phyloP scores from a whole-genome alignment of 2,888 invertebrate genomes.

The Laothoe populi region DNA sequence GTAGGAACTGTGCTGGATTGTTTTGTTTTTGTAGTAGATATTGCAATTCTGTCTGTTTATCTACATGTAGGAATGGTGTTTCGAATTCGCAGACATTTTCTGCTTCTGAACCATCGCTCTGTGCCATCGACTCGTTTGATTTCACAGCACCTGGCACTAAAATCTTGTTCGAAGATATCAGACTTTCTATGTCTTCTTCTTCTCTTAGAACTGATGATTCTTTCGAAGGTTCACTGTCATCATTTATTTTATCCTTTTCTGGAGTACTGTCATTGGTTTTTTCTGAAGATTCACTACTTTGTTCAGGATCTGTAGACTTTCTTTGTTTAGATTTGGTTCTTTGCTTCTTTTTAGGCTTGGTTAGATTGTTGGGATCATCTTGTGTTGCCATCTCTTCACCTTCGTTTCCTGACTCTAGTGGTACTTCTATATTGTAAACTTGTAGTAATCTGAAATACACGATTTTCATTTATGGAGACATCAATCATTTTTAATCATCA shows the following conservation, averaged over 20 bases:
- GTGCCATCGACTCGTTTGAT: conserved; percentile 49
- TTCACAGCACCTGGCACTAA: conserved; percentile 68
- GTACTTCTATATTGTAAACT: conserved; percentile 88
- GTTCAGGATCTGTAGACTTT: conserved; percentile 70
- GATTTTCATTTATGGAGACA: background rate
- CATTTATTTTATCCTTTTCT: conserved; percentile 59
- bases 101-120: conserved; percentile 65
- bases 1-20: conserved; percentile 77
- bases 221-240: conserved; percentile 30
- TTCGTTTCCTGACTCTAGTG: conserved; percentile 82
- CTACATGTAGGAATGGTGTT: conserved; percentile 60
- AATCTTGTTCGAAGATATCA: conserved; percentile 81
- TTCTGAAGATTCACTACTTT: conserved; percentile 68
- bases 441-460: conserved; percentile 86
- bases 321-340: conserved; percentile 72
- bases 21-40: conserved; percentile 79
- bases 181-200: conserved; percentile 80
- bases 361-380: conserved; percentile 56
- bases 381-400: conserved; percentile 65
- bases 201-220: conserved; percentile 41
- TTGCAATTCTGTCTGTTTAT: conserved; percentile 79
- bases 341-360: conserved; percentile 72
- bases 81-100: conserved; percentile 65
- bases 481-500: background rate
- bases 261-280: conserved; percentile 67